Evolutionary conservation across 2,797 vertebrate genomes (phyloP).

Genomic region (Peromyscus nudipes): DNA sequence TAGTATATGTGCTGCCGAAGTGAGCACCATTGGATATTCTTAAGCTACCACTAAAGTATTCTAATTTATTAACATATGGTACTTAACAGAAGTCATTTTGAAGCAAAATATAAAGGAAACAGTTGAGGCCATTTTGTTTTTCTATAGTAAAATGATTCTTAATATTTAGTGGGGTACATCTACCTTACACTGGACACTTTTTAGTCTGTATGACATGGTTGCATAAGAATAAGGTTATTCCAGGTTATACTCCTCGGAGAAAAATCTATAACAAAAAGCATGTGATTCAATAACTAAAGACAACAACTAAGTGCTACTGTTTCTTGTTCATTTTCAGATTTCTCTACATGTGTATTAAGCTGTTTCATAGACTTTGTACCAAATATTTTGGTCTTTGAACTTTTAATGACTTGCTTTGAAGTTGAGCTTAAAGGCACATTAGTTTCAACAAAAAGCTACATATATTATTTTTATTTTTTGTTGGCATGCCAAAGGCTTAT

Average conservation of each 20-base stretch:
- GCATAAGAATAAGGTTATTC: conserved; percentile 2
- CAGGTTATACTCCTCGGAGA: conserved; percentile 23
- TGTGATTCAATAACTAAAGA: conserved; percentile 46
- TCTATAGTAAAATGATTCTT: conserved; percentile 15
- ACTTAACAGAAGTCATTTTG: conserved; percentile 30
- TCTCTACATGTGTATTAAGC: conserved; percentile 27
- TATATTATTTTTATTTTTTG: conserved; percentile 57
- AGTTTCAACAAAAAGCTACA: conserved; percentile 51
- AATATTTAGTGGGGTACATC: not conserved
- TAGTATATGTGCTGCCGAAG: too few relatives aligned
- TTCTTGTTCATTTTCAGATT: conserved; percentile 29
- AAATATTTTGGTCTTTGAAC: conserved; percentile 62
- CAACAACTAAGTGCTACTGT: not conserved
- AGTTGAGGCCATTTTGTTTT: not conserved
- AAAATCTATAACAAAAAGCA: conserved; percentile 41
- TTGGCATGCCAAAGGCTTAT: conserved; percentile 54
- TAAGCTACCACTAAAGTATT: not conserved
- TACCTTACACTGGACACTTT: conserved; percentile 46
- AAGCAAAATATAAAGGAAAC: not conserved
- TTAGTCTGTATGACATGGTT: conserved; percentile 43
- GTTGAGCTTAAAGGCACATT: conserved; percentile 37
- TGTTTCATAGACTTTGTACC: conserved; percentile 13
- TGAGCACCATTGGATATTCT: conserved; percentile 13
- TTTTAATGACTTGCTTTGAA: conserved; percentile 47
- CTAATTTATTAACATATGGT: conserved; percentile 12